A percentile compares a stretch with the other conserved stretches of the same genome.
Conservation (phyloP, 2,113 vertebrate species). For the Charadrius vociferus region DNA sequence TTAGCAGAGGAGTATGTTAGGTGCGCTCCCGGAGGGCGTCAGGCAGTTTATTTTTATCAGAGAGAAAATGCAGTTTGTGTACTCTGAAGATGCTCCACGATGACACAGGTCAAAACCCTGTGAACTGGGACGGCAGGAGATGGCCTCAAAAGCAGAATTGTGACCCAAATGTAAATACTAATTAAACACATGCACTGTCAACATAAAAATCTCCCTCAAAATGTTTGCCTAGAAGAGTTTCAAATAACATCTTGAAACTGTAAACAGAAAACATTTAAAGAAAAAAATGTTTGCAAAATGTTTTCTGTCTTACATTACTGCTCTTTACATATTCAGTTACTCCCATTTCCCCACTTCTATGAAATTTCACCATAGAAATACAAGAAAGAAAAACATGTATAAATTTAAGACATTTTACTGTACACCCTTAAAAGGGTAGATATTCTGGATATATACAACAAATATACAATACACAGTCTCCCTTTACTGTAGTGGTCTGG, state of each 20-base stretch:
- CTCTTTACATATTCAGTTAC: not conserved
- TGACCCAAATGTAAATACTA: not conserved
- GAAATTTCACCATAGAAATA: not conserved
- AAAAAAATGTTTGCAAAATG: not conserved
- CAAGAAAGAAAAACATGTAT: not conserved
- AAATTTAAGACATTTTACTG: not conserved
- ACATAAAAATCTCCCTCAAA: not conserved
- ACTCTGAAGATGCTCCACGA: not conserved
- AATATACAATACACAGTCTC: constrained; percentile 22
- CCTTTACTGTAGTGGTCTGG: constrained; percentile 49
- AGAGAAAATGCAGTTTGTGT: not conserved
- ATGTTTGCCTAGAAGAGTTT: not conserved
- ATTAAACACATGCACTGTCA: not conserved
- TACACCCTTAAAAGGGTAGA: not conserved
- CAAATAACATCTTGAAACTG: not conserved
- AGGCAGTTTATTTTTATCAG: not conserved
- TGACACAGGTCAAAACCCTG: not conserved
- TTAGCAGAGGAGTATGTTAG: not conserved
- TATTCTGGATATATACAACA: constrained; percentile 22
- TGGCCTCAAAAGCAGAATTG: not conserved
- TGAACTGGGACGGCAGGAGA: not conserved
- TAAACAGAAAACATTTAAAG: not conserved
- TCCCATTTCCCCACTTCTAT: not conserved
- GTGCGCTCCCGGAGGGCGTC: not conserved
- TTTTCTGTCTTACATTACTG: constrained; percentile 28